Conservation (phyloP, 2,113 vertebrate genomes). For the Canis aureus region DNA sequence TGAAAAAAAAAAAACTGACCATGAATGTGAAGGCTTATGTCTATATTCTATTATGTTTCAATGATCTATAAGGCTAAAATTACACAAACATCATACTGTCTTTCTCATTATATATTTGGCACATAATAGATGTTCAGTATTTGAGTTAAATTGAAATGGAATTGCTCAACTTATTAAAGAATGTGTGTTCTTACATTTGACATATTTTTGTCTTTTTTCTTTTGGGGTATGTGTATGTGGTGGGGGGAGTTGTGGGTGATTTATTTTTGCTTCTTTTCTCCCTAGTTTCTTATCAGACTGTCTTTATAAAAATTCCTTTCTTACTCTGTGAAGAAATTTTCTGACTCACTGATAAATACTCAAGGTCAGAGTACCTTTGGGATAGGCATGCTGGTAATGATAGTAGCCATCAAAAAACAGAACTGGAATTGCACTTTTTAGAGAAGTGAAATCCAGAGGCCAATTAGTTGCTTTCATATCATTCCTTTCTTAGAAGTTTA, state of each 20-base stretch:
- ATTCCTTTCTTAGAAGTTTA: background rate
- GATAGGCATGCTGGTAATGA: background rate
- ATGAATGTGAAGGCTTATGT: background rate
- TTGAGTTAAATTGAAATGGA: constrained; percentile 15
- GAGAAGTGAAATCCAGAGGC: background rate
- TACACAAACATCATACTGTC: background rate
- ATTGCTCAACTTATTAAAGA: background rate
- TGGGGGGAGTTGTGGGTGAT: background rate
- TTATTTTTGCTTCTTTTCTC: background rate
- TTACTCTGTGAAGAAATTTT: background rate
- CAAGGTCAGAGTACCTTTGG: background rate
- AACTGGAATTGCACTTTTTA: background rate
- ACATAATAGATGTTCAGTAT: background rate
- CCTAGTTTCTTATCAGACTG: background rate
- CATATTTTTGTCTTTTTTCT: background rate
- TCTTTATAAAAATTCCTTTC: background rate
- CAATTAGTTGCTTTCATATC: background rate
- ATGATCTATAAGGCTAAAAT: background rate
- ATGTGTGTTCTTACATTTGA: background rate
- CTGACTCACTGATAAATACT: background rate
- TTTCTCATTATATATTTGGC: background rate
- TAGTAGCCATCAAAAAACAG: background rate
- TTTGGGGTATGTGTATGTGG: background rate
- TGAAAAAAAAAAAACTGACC: background rate
- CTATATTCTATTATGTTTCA: background rate